Base-by-base conservation (phyloP, 2,797 vertebrate genomes). In the Enteromius mattozi region DNA sequence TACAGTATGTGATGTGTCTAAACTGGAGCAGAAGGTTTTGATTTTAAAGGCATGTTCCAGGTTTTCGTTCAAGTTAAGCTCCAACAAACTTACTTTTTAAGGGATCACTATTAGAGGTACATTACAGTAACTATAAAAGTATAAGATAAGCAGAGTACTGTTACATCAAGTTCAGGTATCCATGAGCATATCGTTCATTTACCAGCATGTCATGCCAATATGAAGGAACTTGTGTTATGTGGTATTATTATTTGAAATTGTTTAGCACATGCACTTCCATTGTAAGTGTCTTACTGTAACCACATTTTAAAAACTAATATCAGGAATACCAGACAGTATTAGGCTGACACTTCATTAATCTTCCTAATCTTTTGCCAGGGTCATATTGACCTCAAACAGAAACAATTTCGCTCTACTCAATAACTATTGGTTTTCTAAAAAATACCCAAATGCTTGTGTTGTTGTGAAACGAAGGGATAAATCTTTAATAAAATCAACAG, bases 1-100 rank as follows among this genome's bases (percentile, higher is more conserved):
- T 77, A 61, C 75, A 77, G 54, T 77, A 40, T 77, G 35, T 24
- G 13, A 42, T 61, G 54, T 27, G 75, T 77, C 74, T 59, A 27
- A 76, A 56, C 74, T 76, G 51, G 12, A 49, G 30, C 1, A 37
- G 30, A 54, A 75, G 71, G 30, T 56, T 19, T 75, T 8, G 19
- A 14, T 75, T 65, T 56, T 56, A 76, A 56, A 56, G 49, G 35
- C 56, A 75, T 75, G 49, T 75, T 77, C 49, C 19, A 56, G 72
- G 30, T 54, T 75, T 54, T 54, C 12, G 5, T 47, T 71, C 7
- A 47, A 47, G 24, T 51, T 49, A 74, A 51, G 45, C 70, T 49
- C 24, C 17, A 12, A 12, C 16, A 4, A 51, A 51, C 49, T 30
- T 33, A 21, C 12, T 75, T 35, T 75, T 35, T n/a, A 33, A 33